Evolutionary conservation across 2,113 vertebrate genomes (phyloP).

Genomic region (Siniperca knerii): DNA sequence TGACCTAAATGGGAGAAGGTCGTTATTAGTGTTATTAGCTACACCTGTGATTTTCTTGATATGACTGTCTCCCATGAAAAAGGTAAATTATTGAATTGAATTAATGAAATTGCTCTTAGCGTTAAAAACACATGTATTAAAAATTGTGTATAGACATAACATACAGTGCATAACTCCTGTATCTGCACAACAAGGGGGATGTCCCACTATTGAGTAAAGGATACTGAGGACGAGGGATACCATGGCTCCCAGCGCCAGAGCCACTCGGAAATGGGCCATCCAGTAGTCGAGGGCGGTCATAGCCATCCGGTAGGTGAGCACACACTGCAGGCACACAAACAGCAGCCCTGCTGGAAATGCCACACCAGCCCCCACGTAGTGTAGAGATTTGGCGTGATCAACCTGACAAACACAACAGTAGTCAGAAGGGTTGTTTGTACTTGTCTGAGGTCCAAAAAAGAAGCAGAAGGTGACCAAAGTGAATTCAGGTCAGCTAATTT

Average conservation of each 20-base stretch:
- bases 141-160: background rate
- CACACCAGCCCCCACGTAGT: constrained; percentile 91
- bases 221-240: constrained; percentile 93
- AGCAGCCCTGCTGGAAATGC: constrained; percentile 91
- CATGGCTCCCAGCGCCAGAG: constrained; percentile 88
- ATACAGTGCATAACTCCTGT: background rate
- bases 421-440: rapidly evolving
- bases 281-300: constrained; percentile 89
- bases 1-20: background rate
- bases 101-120: too few species aligned
- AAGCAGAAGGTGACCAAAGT: background rate
- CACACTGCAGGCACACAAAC: constrained; percentile 92
- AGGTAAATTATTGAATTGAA: too few species aligned
- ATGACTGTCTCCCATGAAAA: background rate
- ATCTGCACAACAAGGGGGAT: background rate
- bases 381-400: constrained; percentile 91
- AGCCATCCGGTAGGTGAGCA: constrained; percentile 90
- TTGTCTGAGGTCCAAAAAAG: background rate
- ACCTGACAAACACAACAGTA: constrained; percentile 81
- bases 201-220: constrained; percentile 64
- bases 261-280: constrained; percentile 90
- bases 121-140: background rate
- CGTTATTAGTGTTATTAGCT: background rate
- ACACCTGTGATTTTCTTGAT: background rate
- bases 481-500: too few species aligned